Percentiles rank a stretch among this genome's conserved stretches.
phyloP scores from a whole-genome alignment of 1,140 invertebrate species.

The Tribolium madens region DNA sequence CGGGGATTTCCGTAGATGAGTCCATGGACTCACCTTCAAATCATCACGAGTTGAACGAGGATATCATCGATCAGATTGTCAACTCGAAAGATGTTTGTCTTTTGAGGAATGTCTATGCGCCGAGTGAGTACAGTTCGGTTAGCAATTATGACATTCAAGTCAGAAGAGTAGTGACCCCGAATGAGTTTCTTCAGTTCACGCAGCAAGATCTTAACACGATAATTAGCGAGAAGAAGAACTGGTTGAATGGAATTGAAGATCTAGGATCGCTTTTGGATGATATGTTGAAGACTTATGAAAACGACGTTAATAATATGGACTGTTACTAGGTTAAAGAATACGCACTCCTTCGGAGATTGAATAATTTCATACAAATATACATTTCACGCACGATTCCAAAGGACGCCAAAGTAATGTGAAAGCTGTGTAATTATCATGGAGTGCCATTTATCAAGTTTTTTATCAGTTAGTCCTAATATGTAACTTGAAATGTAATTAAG shows the following conservation, averaged over 20 bases:
- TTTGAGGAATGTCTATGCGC: constrained; percentile 70
- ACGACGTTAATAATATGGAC: constrained; percentile 72
- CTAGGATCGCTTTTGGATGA: constrained; percentile 76
- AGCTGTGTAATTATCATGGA: not conserved
- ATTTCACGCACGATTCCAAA: not conserved
- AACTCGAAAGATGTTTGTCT: constrained; percentile 71
- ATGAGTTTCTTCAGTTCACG: constrained; percentile 71
- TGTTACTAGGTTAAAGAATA: constrained; percentile 69
- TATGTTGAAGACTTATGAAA: constrained; percentile 71
- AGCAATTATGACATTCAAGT: constrained; percentile 52
- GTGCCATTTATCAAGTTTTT: constrained; percentile 19
- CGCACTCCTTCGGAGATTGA: not conserved
- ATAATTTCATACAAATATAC: too few relatives aligned
- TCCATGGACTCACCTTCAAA: not conserved
- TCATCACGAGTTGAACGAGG: constrained; percentile 48
- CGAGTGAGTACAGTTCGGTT: constrained; percentile 63
- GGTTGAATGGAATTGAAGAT: constrained; percentile 71
- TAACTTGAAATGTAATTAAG: constrained; percentile 5
- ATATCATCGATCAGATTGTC: constrained; percentile 70
- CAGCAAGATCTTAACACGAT: constrained; percentile 69
- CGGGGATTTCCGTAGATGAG: constrained; percentile 12
- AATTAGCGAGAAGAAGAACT: constrained; percentile 70
- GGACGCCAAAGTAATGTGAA: not conserved
- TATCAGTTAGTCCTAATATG: not conserved
- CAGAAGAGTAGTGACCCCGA: constrained; percentile 66